phyloP scores from a whole-genome alignment of 2,888 invertebrate species.

The Drosophila birchii region DNA sequence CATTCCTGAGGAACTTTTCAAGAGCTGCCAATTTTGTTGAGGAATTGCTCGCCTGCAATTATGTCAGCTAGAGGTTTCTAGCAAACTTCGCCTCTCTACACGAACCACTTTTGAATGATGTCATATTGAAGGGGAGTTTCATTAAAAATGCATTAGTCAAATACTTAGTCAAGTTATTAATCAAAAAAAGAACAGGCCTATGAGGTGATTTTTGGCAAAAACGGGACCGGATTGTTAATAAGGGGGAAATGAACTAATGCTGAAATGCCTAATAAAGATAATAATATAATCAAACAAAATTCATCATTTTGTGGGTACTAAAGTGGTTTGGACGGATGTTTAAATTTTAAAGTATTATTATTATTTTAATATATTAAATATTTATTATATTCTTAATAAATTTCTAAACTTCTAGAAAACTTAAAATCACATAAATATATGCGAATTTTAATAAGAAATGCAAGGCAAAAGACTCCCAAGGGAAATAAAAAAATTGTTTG shows the following conservation, averaged over 20 bases:
- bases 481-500: neutral
- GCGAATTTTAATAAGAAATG: neutral
- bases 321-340: neutral
- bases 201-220: slow-evolving; percentile 29
- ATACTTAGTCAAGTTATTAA: slow-evolving; percentile 42
- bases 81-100: neutral
- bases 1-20: slow-evolving; percentile 8
- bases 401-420: neutral
- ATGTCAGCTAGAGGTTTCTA: slow-evolving; percentile 11
- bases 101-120: slow-evolving; percentile 54
- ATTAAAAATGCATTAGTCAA: slow-evolving; percentile 75
- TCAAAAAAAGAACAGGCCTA: slow-evolving; percentile 63
- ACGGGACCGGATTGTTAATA: neutral
- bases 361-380: neutral
- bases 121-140: slow-evolving; percentile 49
- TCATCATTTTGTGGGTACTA: neutral
- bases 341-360: neutral
- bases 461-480: neutral
- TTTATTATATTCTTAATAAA: neutral
- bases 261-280: too few relatives aligned
- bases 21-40: slow-evolving; percentile 11
- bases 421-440: neutral
- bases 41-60: neutral
- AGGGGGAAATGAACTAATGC: too few relatives aligned
- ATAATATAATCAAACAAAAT: neutral